Base-by-base conservation (phyloP, 2,797 vertebrate genomes). In the Parambassis ranga region DNA sequence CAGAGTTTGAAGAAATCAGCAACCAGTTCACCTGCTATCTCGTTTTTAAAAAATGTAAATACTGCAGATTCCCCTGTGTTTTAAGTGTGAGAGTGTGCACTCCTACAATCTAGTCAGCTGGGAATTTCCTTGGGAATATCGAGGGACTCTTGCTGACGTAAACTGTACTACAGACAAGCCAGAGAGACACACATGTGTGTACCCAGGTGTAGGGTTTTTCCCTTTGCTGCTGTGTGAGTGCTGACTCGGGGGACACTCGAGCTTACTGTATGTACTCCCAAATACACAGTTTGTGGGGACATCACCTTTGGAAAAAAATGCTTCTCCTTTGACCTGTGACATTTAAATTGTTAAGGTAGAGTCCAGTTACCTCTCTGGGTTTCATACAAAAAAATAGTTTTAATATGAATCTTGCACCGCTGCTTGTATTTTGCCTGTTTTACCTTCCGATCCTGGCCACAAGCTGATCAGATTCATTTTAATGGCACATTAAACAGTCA, bases 111-210 rank as follows among this genome's bases (percentile, higher is more conserved):
- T 15, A 37, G 13, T 26, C 75, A 38, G 9, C 2, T 0, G 65
- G 69, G 75, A 79, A 10, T 52, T 75, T 44, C 19, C 10, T 10
- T 22, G 10, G 51, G 4, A 27, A 6, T 16, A 37, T 4, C 10
- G 10, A 67, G 81, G 65, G 79, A 79, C 74, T 0, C 38, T 43
- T 14, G 55, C 61, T 83, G 79, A 83, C 58, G 65, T 68, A 56
- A 75, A 70, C 52, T 16, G 3, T 16, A 26, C 31, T 27, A 20
- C 30, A 39, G 50, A 37, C 38, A 11, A 27, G 15, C 36, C 5
- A 10, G 41, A 16, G 39, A 65, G 56, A 50, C 71, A 11, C 39
- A 28, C 33, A 20, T 5, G 33, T 3, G 3, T 8, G 6, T 14
- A 26, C 62, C 43, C 69, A 6, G 15, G 57, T 32, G 67, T 9